Evolutionary conservation across 2,888 invertebrate genomes (phyloP).

Genomic region (Tortricodes alternella): DNA sequence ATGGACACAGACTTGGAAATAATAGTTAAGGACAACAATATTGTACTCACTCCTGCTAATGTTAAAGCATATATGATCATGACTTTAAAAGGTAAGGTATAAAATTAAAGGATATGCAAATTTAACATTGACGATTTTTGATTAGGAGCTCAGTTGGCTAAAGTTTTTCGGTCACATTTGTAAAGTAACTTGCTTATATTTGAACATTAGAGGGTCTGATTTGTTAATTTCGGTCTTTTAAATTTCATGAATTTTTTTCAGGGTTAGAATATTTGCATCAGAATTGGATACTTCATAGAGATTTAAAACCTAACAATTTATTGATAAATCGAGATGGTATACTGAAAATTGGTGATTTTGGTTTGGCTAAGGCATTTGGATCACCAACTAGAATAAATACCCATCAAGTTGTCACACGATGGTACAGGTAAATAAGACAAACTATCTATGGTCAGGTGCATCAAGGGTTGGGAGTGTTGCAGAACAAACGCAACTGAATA

Average conservation of each 20-base stretch:
- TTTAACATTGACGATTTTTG: neutral
- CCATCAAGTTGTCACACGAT: slow-evolving; percentile 98
- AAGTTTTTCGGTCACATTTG: no score
- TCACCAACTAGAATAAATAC: slow-evolving; percentile 98
- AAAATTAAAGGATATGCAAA: neutral
- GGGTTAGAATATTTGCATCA: slow-evolving; percentile 96
- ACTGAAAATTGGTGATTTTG: slow-evolving; percentile 99
- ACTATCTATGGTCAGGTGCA: no score
- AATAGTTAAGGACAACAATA: slow-evolving; percentile 92
- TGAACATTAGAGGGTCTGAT: no score
- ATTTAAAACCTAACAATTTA: slow-evolving; percentile 99
- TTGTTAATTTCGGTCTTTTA: neutral
- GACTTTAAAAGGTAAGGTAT: slow-evolving; percentile 88
- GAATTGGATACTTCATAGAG: slow-evolving; percentile 98
- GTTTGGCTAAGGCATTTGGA: slow-evolving; percentile 98
- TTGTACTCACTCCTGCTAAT: slow-evolving; percentile 94
- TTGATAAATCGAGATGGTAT: slow-evolving; percentile 95
- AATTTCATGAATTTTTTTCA: slow-evolving; percentile 39
- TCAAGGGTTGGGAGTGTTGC: no score
- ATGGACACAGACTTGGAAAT: slow-evolving; percentile 99
- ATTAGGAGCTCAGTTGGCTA: no score
- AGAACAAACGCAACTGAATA: no score
- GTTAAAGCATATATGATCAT: slow-evolving; percentile 98
- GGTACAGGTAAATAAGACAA: slow-evolving; percentile 87
- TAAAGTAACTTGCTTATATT: no score